A percentile compares a stretch with the other conserved stretches of the same genome.
Conservation (phyloP, 2,113 vertebrate genomes). For the Varanus salvator region DNA sequence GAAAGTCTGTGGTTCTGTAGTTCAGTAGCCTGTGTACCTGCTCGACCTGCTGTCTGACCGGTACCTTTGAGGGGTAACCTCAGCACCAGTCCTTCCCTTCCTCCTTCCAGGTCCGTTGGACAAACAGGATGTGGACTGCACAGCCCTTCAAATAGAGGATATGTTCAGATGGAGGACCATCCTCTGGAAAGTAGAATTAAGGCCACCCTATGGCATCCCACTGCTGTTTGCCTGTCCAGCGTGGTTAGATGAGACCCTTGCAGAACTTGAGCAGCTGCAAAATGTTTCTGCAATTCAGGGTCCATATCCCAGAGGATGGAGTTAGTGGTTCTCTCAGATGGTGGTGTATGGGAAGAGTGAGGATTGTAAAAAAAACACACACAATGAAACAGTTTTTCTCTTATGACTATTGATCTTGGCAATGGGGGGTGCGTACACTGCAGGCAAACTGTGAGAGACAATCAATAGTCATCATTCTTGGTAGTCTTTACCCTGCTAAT, state of each 20-base stretch:
- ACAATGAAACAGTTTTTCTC: neutral
- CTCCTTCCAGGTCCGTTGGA: neutral
- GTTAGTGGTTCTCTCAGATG: neutral
- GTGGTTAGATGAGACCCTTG: neutral
- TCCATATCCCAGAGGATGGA: neutral
- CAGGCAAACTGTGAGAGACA: neutral
- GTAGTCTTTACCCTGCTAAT: constrained; percentile 32
- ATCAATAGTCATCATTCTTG: constrained; percentile 58
- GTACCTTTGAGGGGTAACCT: no score
- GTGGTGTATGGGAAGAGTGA: fast-evolving
- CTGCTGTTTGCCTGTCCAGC: neutral
- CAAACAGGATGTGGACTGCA: no score
- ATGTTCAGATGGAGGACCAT: neutral
- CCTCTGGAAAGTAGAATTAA: neutral
- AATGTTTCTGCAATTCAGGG: neutral
- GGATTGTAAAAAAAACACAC: constrained; percentile 1
- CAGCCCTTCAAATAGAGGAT: neutral
- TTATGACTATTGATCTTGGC: neutral
- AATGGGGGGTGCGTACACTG: neutral
- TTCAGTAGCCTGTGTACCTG: neutral
- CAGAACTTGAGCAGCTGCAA: neutral
- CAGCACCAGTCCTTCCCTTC: no score
- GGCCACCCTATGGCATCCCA: neutral
- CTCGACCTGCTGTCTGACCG: neutral
- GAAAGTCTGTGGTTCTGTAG: neutral